Evolutionary conservation across 2,797 vertebrate genomes (phyloP).

Genomic region (Xiphorhynchus erythropygius): DNA sequence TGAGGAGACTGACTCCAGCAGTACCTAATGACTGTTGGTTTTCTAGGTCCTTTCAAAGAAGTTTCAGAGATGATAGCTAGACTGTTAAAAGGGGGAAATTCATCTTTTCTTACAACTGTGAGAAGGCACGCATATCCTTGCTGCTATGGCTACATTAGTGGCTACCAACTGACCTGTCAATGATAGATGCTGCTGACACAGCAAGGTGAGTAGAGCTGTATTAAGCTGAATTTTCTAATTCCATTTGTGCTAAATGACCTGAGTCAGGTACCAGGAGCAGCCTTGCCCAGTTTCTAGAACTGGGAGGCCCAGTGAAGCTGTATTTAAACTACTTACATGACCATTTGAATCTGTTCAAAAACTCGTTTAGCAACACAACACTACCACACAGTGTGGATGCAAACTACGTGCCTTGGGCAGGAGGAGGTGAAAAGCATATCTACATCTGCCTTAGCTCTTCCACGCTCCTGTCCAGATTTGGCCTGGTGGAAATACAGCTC

Average conservation of each 20-base stretch:
- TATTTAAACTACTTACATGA: not conserved
- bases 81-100: not conserved
- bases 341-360: not conserved
- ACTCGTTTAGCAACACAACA: not conserved
- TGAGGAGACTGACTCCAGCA: not conserved
- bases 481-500: not conserved
- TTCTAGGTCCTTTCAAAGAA: not conserved
- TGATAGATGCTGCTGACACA: not conserved
- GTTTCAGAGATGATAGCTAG: not conserved
- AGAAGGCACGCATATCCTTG: not conserved
- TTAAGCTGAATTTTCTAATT: not conserved
- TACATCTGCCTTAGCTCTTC: not conserved
- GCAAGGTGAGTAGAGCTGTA: not conserved
- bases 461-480: not conserved
- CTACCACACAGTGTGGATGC: fast-evolving
- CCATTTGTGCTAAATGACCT: not conserved
- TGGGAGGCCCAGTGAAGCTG: not conserved
- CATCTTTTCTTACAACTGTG: not conserved
- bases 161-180: not conserved
- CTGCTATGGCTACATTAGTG: not conserved
- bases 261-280: not conserved
- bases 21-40: not conserved
- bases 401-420: not conserved
- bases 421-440: not conserved
- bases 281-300: not conserved